Conservation (phyloP, 2,888 invertebrate genomes). For the Blastobasis adustella region DNA sequence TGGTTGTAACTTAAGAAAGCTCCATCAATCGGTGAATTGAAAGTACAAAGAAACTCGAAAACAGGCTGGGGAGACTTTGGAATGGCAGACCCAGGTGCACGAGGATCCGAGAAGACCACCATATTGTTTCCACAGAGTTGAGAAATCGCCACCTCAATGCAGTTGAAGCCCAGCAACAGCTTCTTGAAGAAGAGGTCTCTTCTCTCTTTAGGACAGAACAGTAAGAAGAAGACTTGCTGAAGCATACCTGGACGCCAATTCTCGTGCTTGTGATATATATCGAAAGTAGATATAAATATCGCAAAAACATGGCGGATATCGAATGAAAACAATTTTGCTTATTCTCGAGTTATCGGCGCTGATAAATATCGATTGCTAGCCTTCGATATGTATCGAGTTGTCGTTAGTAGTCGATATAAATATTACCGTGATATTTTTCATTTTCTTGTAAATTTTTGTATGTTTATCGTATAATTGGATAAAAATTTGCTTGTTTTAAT, state of each 20-base stretch:
- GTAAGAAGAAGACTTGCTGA: not conserved
- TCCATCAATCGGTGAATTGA: not conserved
- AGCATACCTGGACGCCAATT: not conserved
- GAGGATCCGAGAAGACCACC: slow-evolving; percentile 1
- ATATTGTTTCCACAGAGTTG: slow-evolving; percentile 1
- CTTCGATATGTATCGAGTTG: too few relatives aligned
- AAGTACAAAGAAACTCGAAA: slow-evolving; percentile 3
- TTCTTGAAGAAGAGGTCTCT: not conserved
- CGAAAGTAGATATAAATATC: too few relatives aligned
- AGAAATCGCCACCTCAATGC: slow-evolving; percentile 1
- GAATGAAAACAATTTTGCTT: too few relatives aligned
- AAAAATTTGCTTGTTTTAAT: too few relatives aligned
- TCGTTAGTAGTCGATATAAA: too few relatives aligned
- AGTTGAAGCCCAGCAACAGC: not conserved
- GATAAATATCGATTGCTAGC: too few relatives aligned
- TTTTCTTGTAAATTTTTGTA: too few relatives aligned
- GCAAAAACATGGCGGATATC: too few relatives aligned
- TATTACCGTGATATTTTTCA: too few relatives aligned
- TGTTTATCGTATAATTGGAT: too few relatives aligned
- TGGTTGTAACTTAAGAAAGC: not conserved
- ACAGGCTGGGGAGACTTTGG: slow-evolving; percentile 4
- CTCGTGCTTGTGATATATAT: too few relatives aligned
- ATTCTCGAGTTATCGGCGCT: too few relatives aligned
- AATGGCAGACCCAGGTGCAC: slow-evolving; percentile 6
- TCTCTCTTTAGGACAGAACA: not conserved